phyloP scores from a whole-genome alignment of 2,888 invertebrate species.

The Alentia gelatinosa region DNA sequence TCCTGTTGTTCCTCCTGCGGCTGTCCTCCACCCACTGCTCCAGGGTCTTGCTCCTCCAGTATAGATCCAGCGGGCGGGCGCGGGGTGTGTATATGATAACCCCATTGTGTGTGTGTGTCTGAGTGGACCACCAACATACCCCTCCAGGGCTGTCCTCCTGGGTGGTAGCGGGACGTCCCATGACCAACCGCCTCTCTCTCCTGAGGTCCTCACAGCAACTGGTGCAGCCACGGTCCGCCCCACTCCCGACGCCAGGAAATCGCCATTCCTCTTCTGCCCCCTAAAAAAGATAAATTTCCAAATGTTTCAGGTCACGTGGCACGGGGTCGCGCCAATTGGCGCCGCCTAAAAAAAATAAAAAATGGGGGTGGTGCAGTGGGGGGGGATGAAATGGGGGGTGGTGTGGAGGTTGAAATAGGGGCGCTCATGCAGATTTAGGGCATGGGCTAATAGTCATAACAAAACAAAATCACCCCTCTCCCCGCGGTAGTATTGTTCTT shows the following conservation, averaged over 20 bases:
- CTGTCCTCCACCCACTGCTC: no score
- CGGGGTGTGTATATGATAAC: neutral
- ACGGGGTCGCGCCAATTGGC: constrained; percentile 43
- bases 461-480: neutral
- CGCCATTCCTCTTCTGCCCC: constrained; percentile 16
- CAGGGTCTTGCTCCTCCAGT: no score
- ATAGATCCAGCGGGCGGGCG: neutral
- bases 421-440: neutral
- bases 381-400: neutral
- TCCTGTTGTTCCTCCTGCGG: constrained; percentile 1
- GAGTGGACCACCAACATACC: neutral
- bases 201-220: neutral
- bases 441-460: neutral
- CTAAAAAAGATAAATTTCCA: constrained; percentile 50
- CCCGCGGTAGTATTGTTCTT: constrained; percentile 29
- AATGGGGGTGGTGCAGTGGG: neutral
- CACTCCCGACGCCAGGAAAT: constrained; percentile 4
- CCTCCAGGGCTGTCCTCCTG: neutral
- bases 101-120: neutral
- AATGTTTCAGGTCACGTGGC: constrained; percentile 50
- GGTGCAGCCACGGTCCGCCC: neutral
- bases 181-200: neutral
- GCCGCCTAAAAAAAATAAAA: constrained; percentile 23
- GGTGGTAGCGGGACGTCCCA: neutral
- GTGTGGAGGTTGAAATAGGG: neutral